A percentile compares a stretch with the other conserved stretches of the same genome.
Conservation (phyloP, 2,888 invertebrate genomes). For the Epicampocera succincta region DNA sequence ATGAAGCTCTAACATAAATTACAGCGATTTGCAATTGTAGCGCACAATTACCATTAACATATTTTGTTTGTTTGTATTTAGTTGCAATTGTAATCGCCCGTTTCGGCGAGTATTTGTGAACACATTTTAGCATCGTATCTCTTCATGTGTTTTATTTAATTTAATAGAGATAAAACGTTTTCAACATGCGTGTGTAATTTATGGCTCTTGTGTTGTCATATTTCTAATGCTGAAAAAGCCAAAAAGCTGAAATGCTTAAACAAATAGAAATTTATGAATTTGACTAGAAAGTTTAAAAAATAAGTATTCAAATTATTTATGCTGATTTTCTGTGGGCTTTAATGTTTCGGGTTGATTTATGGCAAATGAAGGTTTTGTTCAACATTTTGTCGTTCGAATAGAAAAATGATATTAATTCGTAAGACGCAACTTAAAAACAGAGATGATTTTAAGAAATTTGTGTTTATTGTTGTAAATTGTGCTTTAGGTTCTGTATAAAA, state of each 20-base stretch:
- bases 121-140: no score
- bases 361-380: no score
- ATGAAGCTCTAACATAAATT: neutral
- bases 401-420: no score
- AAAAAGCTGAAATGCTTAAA: neutral
- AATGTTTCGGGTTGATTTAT: no score
- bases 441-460: no score
- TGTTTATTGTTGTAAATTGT: no score
- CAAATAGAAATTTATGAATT: neutral
- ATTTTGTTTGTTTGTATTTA: neutral
- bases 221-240: neutral
- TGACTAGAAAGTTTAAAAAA: neutral
- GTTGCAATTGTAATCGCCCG: neutral
- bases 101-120: no score
- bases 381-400: no score
- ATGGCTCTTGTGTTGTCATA: neutral
- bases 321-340: no score
- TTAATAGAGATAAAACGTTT: constrained; percentile 32
- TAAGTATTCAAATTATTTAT: no score
- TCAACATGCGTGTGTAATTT: constrained; percentile 30
- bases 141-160: neutral
- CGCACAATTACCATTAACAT: constrained; percentile 13
- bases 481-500: no score
- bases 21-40: neutral
- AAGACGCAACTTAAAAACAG: no score